phyloP scores from a whole-genome alignment of 2,888 invertebrate genomes.

The Orchesella flavescens region DNA sequence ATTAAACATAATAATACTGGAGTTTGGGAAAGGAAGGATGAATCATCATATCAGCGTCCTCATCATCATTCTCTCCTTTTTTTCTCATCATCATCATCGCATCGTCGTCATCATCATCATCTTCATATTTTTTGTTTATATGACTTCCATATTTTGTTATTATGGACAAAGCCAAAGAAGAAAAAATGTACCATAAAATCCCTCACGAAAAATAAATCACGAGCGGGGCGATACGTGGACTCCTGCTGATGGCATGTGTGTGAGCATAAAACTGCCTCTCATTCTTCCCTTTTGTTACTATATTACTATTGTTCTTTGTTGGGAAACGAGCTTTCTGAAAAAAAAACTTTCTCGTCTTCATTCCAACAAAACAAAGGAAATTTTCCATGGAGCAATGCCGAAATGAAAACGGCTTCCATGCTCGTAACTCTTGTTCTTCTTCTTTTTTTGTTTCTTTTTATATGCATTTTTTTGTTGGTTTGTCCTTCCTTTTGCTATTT shows the following conservation, averaged over 20 bases:
- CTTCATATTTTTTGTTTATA: conserved; percentile 31
- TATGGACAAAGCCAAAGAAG: conserved; percentile 17
- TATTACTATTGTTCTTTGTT: too few relatives aligned
- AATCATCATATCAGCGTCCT: conserved; percentile 39
- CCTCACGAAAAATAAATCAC: conserved; percentile 57
- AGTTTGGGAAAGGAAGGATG: conserved; percentile 23
- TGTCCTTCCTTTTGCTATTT: too few relatives aligned
- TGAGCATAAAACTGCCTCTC: not conserved
- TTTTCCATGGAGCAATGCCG: too few relatives aligned
- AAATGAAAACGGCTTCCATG: not conserved
- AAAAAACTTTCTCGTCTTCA: too few relatives aligned
- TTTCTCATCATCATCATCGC: conserved; percentile 31
- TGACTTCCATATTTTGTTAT: conserved; percentile 22
- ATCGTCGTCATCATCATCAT: not conserved
- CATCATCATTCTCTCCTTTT: conserved; percentile 24
- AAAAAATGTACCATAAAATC: conserved; percentile 52
- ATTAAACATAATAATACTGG: too few relatives aligned
- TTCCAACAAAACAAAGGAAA: too few relatives aligned
- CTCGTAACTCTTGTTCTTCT: too few relatives aligned
- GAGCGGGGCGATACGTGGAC: conserved; percentile 27
- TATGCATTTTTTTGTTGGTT: too few relatives aligned
- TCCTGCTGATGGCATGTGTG: conserved; percentile 59
- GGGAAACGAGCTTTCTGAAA: too few relatives aligned
- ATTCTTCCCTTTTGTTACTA: conserved; percentile 32
- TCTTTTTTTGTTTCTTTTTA: too few relatives aligned